phyloP scores from a whole-genome alignment of 2,113 vertebrate species.

The Notiomystis cincta region DNA sequence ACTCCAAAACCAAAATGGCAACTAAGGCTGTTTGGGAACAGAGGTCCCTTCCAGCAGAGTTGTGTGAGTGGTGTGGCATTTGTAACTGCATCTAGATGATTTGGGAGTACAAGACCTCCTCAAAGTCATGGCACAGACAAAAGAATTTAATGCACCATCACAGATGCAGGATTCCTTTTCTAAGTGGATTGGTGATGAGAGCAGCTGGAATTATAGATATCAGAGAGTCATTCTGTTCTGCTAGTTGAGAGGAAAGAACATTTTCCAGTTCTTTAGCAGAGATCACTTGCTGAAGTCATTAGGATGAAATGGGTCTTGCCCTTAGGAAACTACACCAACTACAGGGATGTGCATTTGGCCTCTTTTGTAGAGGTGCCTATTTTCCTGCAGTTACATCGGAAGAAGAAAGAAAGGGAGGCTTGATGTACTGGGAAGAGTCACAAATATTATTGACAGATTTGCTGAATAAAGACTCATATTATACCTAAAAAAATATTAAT shows the following conservation, averaged over 20 bases:
- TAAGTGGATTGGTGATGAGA: constrained; percentile 6
- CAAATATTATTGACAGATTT: background rate
- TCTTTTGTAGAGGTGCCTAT: background rate
- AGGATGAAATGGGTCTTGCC: background rate
- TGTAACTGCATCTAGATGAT: background rate
- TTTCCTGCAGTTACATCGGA: background rate
- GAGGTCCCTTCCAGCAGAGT: background rate
- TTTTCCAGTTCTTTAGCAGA: constrained; percentile 4
- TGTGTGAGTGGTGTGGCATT: background rate
- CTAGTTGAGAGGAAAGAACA: background rate
- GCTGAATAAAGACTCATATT: background rate
- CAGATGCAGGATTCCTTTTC: background rate
- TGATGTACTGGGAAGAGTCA: background rate
- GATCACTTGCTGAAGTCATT: background rate
- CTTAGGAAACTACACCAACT: background rate
- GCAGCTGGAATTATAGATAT: background rate
- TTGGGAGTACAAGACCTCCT: background rate
- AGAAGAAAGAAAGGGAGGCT: background rate
- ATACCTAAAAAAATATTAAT: background rate
- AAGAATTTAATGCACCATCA: background rate
- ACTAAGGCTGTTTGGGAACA: background rate
- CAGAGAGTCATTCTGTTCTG: background rate
- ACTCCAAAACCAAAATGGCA: background rate
- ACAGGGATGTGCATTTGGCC: background rate
- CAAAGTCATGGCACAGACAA: background rate